These are phyloP conservation scores for Acrobeloides nanus DNA, from an alignment of 2,888 invertebrate species.

Conservation along the genomic window DNA sequence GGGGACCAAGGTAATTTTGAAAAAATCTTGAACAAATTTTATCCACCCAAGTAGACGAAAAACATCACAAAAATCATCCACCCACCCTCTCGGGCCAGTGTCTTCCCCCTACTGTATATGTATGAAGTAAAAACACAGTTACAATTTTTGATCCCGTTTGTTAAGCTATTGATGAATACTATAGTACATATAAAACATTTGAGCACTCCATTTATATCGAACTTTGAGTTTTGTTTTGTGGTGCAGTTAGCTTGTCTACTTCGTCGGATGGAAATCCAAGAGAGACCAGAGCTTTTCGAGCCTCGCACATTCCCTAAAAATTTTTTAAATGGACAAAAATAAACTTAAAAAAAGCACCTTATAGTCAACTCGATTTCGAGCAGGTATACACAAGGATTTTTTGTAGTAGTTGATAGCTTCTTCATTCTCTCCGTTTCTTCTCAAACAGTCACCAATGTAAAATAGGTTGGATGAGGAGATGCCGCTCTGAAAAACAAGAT, in stretches of 20 bases:
- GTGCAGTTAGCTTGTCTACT: too few relatives aligned
- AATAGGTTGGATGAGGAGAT: slow-evolving; percentile 24
- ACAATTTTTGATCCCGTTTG: too few relatives aligned
- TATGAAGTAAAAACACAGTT: too few relatives aligned
- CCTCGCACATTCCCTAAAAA: slow-evolving; percentile 8
- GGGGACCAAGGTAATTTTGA: too few relatives aligned
- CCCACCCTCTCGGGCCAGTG: too few relatives aligned
- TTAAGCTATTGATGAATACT: too few relatives aligned
- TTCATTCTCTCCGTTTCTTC: slow-evolving; percentile 17
- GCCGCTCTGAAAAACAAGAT: slow-evolving; percentile 10
- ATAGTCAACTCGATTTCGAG: slow-evolving; percentile 16
- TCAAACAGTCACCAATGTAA: slow-evolving; percentile 24
- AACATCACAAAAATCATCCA: too few relatives aligned
- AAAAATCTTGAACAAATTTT: too few relatives aligned
- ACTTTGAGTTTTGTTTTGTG: too few relatives aligned
- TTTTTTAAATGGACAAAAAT: slow-evolving; percentile 1
- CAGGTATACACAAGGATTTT: slow-evolving; percentile 22
- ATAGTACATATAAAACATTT: too few relatives aligned
- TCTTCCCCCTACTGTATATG: too few relatives aligned
- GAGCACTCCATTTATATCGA: neutral
- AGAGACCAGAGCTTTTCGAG: slow-evolving; percentile 10
- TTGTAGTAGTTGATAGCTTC: slow-evolving; percentile 22
- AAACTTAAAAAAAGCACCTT: slow-evolving; percentile 14
- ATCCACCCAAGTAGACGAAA: too few relatives aligned
- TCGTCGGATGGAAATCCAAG: slow-evolving; percentile 13